Conservation (phyloP, 2,888 invertebrate genomes). For the Pollenia amentaria region DNA sequence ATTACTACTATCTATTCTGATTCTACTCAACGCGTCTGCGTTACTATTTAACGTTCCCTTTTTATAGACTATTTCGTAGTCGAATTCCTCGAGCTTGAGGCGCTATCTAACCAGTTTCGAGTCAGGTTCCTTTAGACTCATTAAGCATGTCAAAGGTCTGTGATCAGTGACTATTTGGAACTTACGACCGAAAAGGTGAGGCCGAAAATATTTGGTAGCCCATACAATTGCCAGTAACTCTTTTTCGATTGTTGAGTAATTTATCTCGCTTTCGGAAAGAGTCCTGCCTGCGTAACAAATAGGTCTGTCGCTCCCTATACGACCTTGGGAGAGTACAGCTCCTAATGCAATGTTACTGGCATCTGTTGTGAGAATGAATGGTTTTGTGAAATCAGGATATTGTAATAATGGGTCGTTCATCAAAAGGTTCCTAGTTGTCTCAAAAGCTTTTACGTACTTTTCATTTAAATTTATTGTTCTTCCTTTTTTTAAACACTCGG, state of each 20-base stretch:
- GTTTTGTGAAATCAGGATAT: constrained; percentile 77
- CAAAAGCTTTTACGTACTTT: constrained; percentile 57
- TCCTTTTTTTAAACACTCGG: constrained; percentile 65
- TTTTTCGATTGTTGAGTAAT: background rate
- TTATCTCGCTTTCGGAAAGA: background rate
- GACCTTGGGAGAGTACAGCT: background rate
- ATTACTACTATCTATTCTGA: background rate
- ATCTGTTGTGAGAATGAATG: constrained; percentile 79
- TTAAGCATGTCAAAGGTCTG: constrained; percentile 29
- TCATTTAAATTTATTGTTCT: constrained; percentile 11
- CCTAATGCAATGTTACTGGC: constrained; percentile 76
- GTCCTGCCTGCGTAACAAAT: background rate
- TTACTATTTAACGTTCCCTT: background rate
- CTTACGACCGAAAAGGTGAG: background rate
- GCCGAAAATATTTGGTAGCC: too few relatives aligned
- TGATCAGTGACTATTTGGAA: constrained; percentile 29
- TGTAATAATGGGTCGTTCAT: constrained; percentile 57
- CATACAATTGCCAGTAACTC: background rate
- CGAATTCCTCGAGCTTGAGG: constrained; percentile 22
- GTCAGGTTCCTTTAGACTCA: constrained; percentile 29
- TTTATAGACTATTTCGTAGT: background rate
- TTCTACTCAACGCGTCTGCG: too few relatives aligned
- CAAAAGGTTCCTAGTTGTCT: constrained; percentile 68
- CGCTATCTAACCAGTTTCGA: constrained; percentile 40
- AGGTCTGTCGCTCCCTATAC: background rate